Evolutionary conservation across 2,888 invertebrate species (phyloP), one percentile per base, ranked within the genome.

Genomic region (Entomobrya proxima): DNA sequence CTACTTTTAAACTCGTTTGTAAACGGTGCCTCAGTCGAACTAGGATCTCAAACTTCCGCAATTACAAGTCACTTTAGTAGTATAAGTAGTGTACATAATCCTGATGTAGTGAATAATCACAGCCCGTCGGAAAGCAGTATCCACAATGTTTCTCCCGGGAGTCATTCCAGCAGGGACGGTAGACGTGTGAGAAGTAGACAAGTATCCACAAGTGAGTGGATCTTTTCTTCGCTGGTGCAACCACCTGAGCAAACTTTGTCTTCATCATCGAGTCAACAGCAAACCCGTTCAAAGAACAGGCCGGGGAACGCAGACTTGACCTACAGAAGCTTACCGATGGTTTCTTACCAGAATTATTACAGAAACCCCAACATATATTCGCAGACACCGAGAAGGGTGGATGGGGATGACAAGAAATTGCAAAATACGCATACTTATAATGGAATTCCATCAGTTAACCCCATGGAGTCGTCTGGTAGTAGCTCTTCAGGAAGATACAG

Each of bases 291-390:
- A 30, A 24, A 61, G 27, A 77, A 6, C 7, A 79, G 67, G 24
- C 6, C 67, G 18, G 74, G 18, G 18, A 75, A 61, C 30, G 69
- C 75, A 1, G 61, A 58, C 0, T 37, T 86, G 50, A 72, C 77
- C 15, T 86, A 77, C 52, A 52, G 86, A 72, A 86, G 86, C 40
- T 61, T 86, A 21, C 50, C 82, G 1, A 18, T 52, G 30, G 40
- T 21, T 11, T 40, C 79, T 27, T 86, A 86, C 35, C 80, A 80
- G 30, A 50, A 81, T 30, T 82, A 80, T 44, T 86, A 86, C 76
- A 55, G 86, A 52, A 86, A 86, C 67, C 81, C 67, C 35, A 85
- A 79, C 79, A 85, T 74, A 50, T 72, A 72, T 18, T 40, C 84
- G 11, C 58, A 69, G 50, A 79, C 58, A 47, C 64, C 64, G n/a